phyloP scores from a whole-genome alignment of 2,113 vertebrate species.

The Vireo altiloquus region DNA sequence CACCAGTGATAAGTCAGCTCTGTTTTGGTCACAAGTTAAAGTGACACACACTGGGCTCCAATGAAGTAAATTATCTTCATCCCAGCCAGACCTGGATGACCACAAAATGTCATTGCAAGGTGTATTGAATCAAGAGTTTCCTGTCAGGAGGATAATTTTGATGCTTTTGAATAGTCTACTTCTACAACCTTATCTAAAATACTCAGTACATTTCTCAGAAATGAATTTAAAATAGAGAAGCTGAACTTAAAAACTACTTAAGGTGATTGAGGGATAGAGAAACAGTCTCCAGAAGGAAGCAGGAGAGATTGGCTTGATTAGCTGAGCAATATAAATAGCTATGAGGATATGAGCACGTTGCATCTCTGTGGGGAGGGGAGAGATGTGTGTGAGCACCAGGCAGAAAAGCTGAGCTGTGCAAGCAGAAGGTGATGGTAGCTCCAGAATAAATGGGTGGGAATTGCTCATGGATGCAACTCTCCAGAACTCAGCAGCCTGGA shows the following conservation, averaged over 20 bases:
- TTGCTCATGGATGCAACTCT: background rate
- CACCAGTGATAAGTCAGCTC: background rate
- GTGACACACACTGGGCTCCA: background rate
- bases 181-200: background rate
- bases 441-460: background rate
- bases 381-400: background rate
- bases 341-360: background rate
- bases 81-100: background rate
- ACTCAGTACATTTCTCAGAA: background rate
- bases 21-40: background rate
- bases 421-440: background rate
- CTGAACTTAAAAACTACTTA: conserved; percentile 11
- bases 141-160: background rate
- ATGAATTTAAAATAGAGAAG: background rate
- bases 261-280: background rate
- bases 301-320: background rate
- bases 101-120: background rate
- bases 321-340: background rate
- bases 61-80: background rate
- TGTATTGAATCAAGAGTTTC: background rate
- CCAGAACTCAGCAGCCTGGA: background rate
- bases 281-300: background rate
- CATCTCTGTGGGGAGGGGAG: background rate
- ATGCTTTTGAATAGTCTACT: background rate
- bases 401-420: background rate